Base-by-base conservation (phyloP, 2,888 invertebrate species). In the Leptarthrus brevirostris region DNA sequence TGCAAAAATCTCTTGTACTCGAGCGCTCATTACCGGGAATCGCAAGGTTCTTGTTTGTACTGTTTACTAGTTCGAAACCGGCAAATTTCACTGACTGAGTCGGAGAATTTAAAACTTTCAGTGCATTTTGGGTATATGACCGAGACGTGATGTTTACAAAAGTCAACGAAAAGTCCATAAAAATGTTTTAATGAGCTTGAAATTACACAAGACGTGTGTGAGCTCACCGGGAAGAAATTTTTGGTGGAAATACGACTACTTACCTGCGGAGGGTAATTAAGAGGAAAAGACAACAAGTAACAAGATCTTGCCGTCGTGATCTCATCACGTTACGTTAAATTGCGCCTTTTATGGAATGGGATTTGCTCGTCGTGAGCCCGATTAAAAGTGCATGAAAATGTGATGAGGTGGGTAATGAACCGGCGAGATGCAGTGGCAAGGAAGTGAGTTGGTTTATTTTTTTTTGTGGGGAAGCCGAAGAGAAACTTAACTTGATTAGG, bases 131-230 rank as follows among this genome's bases (percentile, higher is more conserved):
- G 30, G 30, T 5, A 40, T 12, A 40, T 12, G 12, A 40, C n/a
- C 12, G 0, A 40, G n/a, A 40, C 40, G 40, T 40, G 40, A 40
- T n/a, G 40, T 12, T 40, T 40, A 12, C 40, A 44, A 47, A 24
- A 64, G 20, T 12, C 26, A 61, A 47, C 64, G 44, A 64, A 44
- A 44, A 64, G 22, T 64, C 44, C 64, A 47, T 64, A 64, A 64
- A 49, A 64, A 64, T 36, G 44, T 64, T 64, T 64, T 64, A 64
- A 64, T 64, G 64, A 44, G 44, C 64, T 64, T 20, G 44, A 47
- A 40, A 44, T 61, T 40, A 61, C 44, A 64, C 47, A 44, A 44
- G 44, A 6, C 40, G 12, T 5, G 36, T 18, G 20, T 16, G 16
- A 61, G 61, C 34, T 26, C 61, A 22, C 40, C 44, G 20, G 14